A percentile compares a stretch with the other conserved stretches of the same genome.
Conservation (phyloP, 2,113 vertebrate species). For the Puntigrus tetrazona region DNA sequence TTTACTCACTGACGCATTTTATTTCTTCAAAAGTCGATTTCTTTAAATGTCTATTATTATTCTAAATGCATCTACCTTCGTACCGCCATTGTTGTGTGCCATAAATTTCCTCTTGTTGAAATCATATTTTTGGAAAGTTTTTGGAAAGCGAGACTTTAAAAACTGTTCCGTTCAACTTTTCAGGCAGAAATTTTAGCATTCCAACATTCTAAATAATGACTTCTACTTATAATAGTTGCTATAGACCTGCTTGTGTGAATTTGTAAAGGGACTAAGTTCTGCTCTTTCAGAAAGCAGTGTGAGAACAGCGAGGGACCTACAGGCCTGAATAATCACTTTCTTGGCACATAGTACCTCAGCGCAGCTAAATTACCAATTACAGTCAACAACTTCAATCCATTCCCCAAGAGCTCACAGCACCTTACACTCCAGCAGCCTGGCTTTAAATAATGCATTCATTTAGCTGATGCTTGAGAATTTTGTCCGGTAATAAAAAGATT, state of each 20-base stretch:
- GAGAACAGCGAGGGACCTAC: not conserved
- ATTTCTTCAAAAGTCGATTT: not conserved
- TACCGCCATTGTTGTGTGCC: not conserved
- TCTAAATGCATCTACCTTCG: not conserved
- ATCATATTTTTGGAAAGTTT: not conserved
- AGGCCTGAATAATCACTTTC: slow-evolving; percentile 27
- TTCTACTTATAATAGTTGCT: not conserved
- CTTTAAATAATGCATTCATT: slow-evolving; percentile 30
- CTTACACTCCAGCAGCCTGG: slow-evolving; percentile 1
- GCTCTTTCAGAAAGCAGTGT: not conserved
- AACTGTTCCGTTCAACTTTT: not conserved
- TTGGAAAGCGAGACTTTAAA: not conserved
- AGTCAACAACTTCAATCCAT: slow-evolving; percentile 69
- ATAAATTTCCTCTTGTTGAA: not conserved
- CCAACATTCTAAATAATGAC: not conserved
- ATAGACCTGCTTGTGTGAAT: not conserved
- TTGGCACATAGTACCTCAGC: slow-evolving; percentile 62
- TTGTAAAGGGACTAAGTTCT: not conserved
- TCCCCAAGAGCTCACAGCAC: slow-evolving; percentile 55
- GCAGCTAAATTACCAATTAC: slow-evolving; percentile 74
- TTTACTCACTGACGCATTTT: not conserved
- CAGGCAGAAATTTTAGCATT: not conserved
- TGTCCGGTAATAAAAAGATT: not conserved
- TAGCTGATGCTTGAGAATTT: not conserved
- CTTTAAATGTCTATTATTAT: not conserved